phyloP scores from a whole-genome alignment of 2,113 vertebrate genomes.

The Zosterops lateralis region DNA sequence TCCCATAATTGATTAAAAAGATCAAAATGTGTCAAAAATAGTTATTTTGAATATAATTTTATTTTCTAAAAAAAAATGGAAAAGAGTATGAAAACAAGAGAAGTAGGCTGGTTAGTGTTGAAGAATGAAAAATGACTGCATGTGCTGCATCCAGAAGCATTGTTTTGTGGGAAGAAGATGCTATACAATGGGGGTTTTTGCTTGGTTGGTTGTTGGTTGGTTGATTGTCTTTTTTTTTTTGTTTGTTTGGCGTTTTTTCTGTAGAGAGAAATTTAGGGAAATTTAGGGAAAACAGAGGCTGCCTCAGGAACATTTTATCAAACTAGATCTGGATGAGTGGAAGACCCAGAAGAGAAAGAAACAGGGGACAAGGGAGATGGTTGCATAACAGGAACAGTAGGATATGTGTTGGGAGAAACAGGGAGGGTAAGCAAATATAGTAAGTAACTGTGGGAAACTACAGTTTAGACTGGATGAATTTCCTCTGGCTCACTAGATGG shows the following conservation, averaged over 20 bases:
- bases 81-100: neutral
- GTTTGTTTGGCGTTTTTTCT: neutral
- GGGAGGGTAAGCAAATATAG: neutral
- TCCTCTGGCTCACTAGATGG: neutral
- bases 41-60: neutral
- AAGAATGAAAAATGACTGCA: neutral
- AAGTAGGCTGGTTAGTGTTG: neutral
- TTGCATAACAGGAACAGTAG: neutral
- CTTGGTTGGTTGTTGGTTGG: too few species aligned
- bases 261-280: neutral
- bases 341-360: neutral
- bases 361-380: neutral
- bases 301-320: neutral
- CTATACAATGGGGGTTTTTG: fast-evolving
- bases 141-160: neutral
- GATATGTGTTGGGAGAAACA: fast-evolving
- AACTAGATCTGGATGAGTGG: neutral
- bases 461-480: neutral
- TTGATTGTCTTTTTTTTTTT: too few species aligned
- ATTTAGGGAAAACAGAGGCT: neutral
- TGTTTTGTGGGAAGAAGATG: neutral
- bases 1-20: neutral
- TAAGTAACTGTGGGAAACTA: neutral
- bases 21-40: neutral
- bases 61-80: neutral